Evolutionary conservation across 2,797 vertebrate species (phyloP).

Genomic region (Picus viridis): DNA sequence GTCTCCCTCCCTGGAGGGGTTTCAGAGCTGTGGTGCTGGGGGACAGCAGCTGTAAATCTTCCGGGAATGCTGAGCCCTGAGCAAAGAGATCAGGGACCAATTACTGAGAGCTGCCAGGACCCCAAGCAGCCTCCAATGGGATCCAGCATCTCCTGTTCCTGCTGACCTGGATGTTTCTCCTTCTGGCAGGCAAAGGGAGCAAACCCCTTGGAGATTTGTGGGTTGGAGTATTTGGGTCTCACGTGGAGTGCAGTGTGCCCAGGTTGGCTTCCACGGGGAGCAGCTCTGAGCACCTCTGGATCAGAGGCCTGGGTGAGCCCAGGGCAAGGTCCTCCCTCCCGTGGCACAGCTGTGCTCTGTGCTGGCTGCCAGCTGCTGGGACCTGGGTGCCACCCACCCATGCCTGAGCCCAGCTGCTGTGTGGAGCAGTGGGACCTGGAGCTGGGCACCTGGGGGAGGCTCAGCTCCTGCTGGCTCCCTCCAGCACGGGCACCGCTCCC

Average conservation of each 20-base stretch:
- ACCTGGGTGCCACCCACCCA: not conserved
- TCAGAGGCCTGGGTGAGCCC: not conserved
- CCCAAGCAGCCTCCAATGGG: constrained; percentile 15
- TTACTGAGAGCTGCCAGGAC: not conserved
- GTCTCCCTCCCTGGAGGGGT: no score
- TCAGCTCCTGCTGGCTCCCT: not conserved
- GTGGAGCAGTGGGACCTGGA: not conserved
- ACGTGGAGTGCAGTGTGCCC: constrained; percentile 1
- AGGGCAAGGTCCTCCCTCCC: not conserved
- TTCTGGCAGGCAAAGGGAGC: not conserved
- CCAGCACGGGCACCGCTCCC: fast-evolving
- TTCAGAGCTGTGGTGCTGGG: no score
- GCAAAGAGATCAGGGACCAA: not conserved
- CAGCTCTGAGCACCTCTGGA: not conserved
- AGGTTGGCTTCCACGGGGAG: not conserved
- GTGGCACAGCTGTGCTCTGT: fast-evolving
- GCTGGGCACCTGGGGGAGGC: not conserved
- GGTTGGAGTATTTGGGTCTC: not conserved
- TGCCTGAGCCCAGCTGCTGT: not conserved
- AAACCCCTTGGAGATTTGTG: not conserved
- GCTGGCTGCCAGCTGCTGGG: not conserved
- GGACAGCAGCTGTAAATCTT: not conserved
- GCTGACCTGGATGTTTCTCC: not conserved
- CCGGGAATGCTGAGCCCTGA: not conserved
- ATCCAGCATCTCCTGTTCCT: not conserved